phyloP scores from a whole-genome alignment of 92 coral and sea anemone genomes.

The Phymanthus crucifer region DNA sequence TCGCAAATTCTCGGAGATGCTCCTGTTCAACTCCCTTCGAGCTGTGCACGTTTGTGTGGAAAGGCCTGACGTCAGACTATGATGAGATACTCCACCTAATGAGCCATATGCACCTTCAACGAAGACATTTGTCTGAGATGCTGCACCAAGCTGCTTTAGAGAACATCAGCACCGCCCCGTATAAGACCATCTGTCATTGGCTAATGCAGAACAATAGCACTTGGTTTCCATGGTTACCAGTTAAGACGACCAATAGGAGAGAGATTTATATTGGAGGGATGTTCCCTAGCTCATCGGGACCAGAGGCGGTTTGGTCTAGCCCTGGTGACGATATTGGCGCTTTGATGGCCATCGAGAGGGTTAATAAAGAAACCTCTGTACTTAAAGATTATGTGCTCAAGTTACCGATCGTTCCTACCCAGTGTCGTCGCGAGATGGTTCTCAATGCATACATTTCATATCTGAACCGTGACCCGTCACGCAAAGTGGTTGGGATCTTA shows the following conservation, averaged over 20 bases:
- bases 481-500: constrained; percentile 62
- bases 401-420: constrained; percentile 60
- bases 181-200: constrained; percentile 64
- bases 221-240: constrained; percentile 69
- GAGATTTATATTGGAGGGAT: constrained; percentile 72
- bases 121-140: constrained; percentile 42
- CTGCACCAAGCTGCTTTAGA: constrained; percentile 30
- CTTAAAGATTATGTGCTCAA: constrained; percentile 47
- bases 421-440: constrained; percentile 77
- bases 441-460: constrained; percentile 64
- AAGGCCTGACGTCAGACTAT: constrained; percentile 39
- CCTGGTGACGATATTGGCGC: constrained; percentile 86
- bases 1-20: constrained; percentile 33
- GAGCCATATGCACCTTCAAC: constrained; percentile 34
- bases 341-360: constrained; percentile 61
- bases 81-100: constrained; percentile 56
- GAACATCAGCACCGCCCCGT: neutral
- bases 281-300: constrained; percentile 70
- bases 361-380: constrained; percentile 51
- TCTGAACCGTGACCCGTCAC: constrained; percentile 50
- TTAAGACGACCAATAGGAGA: constrained; percentile 31
- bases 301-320: constrained; percentile 76
- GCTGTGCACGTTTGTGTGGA: constrained; percentile 66
- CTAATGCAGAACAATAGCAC: constrained; percentile 49
- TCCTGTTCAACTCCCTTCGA: constrained; percentile 55